A percentile compares a stretch with the other conserved stretches of the same genome.
These are phyloP conservation scores for Oxytorus armatus DNA, from an alignment of 2,888 invertebrate species.

Conservation along the genomic window DNA sequence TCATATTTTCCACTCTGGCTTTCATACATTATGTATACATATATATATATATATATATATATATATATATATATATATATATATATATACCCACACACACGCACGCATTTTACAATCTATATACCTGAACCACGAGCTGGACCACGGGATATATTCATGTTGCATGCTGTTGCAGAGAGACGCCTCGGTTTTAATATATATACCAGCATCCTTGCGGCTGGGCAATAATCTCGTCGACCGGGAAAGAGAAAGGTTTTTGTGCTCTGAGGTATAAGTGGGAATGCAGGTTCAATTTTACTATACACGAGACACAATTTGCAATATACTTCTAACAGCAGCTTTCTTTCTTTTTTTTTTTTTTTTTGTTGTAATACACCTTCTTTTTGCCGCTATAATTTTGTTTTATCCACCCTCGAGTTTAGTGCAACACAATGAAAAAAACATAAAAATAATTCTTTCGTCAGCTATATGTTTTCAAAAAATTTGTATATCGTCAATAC, in stretches of 20 bases:
- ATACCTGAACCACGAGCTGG: slow-evolving; percentile 41
- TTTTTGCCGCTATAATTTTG: no score
- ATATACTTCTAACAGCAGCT: background rate
- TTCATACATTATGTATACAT: background rate
- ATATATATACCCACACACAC: background rate
- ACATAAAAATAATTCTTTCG: no score
- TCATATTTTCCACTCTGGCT: slow-evolving; percentile 58
- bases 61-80: background rate
- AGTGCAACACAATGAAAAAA: no score
- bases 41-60: background rate
- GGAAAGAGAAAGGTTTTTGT: slow-evolving; percentile 62
- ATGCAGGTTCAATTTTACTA: slow-evolving; percentile 23
- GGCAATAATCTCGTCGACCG: slow-evolving; percentile 48
- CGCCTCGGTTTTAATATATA: slow-evolving; percentile 23
- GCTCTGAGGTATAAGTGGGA: slow-evolving; percentile 20
- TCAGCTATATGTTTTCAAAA: no score
- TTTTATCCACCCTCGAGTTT: no score
- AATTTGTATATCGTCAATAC: no score
- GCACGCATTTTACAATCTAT: slow-evolving; percentile 1
- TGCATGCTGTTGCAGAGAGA: slow-evolving; percentile 42
- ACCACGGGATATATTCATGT: slow-evolving; percentile 50
- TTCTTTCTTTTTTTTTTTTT: background rate
- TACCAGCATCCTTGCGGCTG: slow-evolving; percentile 21
- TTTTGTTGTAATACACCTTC: no score
- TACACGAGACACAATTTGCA: slow-evolving; percentile 23